phyloP scores from a whole-genome alignment of 2,888 invertebrate species.

The Drosophila parthenogenetica region DNA sequence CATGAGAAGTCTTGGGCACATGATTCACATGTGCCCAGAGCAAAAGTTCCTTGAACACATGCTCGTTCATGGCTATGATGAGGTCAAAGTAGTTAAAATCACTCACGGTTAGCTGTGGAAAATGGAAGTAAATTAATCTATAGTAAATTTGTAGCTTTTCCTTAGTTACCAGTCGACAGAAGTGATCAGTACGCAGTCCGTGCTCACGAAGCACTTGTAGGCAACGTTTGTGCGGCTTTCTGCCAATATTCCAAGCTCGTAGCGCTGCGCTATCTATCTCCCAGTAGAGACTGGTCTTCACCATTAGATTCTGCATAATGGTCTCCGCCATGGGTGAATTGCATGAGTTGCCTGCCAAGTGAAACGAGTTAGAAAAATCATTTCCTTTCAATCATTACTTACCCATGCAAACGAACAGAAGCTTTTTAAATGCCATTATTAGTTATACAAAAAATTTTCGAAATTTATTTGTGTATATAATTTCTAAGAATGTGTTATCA shows the following conservation, averaged over 20 bases:
- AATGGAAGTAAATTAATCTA: not conserved
- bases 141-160: not conserved
- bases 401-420: constrained; percentile 73
- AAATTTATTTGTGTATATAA: not conserved
- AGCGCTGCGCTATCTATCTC: constrained; percentile 95
- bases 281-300: constrained; percentile 87
- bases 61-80: constrained; percentile 97
- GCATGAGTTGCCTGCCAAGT: constrained; percentile 94
- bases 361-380: too few species aligned
- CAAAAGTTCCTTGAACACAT: constrained; percentile 63
- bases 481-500: not conserved
- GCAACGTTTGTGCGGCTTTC: constrained; percentile 89
- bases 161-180: constrained; percentile 86
- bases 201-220: constrained; percentile 86
- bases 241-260: constrained; percentile 93
- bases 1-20: not conserved
- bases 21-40: constrained; percentile 52
- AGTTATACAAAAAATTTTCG: constrained; percentile 37
- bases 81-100: constrained; percentile 93
- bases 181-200: constrained; percentile 87
- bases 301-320: constrained; percentile 87
- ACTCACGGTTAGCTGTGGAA: constrained; percentile 87
- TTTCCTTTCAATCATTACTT: not conserved
- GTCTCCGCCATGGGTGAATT: constrained; percentile 97
- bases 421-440: constrained; percentile 59